These are phyloP conservation scores for Eulithis prunata DNA, from an alignment of 2,888 invertebrate species.

Conservation along the genomic window DNA sequence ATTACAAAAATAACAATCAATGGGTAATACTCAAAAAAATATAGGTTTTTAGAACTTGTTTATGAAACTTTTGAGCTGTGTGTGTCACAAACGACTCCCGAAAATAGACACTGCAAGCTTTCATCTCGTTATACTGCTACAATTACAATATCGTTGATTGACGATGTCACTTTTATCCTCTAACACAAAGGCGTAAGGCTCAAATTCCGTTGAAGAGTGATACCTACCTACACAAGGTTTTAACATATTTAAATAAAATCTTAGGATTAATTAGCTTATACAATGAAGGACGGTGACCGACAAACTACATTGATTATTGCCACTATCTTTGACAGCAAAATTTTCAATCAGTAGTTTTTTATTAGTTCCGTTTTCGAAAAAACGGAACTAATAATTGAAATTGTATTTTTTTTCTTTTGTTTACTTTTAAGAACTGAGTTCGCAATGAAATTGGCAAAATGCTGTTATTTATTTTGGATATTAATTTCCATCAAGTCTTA, in stretches of 20 bases:
- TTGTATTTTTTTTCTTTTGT: too few species aligned
- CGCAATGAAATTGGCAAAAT: too few species aligned
- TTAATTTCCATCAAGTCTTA: too few species aligned
- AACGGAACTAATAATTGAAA: too few species aligned
- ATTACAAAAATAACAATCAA: too few species aligned
- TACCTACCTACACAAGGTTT: constrained; percentile 6
- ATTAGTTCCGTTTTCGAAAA: too few species aligned
- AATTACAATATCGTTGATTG: constrained; percentile 75
- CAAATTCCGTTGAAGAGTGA: constrained; percentile 46
- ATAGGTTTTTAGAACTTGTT: neutral
- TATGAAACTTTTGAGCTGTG: constrained; percentile 15
- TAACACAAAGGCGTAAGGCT: constrained; percentile 63
- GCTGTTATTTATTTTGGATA: too few species aligned
- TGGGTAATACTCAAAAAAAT: too few species aligned
- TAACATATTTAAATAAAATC: constrained; percentile 8
- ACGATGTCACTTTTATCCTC: constrained; percentile 62
- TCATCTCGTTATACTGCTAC: constrained; percentile 78
- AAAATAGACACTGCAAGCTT: constrained; percentile 74
- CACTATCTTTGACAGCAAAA: too few species aligned
- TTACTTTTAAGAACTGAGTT: too few species aligned
- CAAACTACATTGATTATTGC: neutral
- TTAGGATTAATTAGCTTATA: constrained; percentile 7
- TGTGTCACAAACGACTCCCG: constrained; percentile 38
- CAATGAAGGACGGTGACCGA: neutral
- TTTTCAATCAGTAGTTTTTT: too few species aligned